Evolutionary conservation across 2,888 invertebrate genomes (phyloP), one percentile per base, ranked within the genome.

Genomic region (Geotrupes spiniger): DNA sequence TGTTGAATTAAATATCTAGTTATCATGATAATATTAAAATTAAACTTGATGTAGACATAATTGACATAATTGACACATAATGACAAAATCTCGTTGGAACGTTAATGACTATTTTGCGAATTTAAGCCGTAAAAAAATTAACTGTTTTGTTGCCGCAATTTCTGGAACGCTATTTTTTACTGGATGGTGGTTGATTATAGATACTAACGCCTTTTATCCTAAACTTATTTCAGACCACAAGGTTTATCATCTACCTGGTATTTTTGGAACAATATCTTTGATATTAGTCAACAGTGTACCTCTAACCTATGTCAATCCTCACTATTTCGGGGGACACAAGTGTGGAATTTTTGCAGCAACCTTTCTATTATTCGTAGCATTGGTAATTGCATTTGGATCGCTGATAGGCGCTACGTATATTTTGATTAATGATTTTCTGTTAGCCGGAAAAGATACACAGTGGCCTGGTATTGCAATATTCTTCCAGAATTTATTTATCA

Each of bases 111-210:
- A 21, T 25, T 49, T 43, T 33, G 27, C 28, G n/a, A 40, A 43
- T 27, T 11, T 43, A 27, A 38, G 43, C 5, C 43, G 43, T 4
- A 43, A 31, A 25, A 50, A 42, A 37, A n/a, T 56, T 12, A 66
- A 64, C 46, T 38, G 42, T 3, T 39, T 57, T 6, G 48, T 61
- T 5, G 53, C 61, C 4, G 39, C 38, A 17, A 14, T 57, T 11
- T 53, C 63, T 4, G 58, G 62, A 25, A n/a, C 58, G 4, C 29
- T 65, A 21, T 66, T 68, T 50, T 64, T 60, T 46, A 29, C 33
- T 14, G 66, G 64, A 6, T 68, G 66, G 68, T 68, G 68, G 65
- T 41, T 65, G n/a, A 52, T 66, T 48, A 58, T 63, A n/a, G 63
- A 65, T 42, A 49, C 59, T n/a, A 50, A 56, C 29, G 46, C 55